Base-by-base conservation (phyloP, 2,113 vertebrate species). In the Onychostoma macrolepis region DNA sequence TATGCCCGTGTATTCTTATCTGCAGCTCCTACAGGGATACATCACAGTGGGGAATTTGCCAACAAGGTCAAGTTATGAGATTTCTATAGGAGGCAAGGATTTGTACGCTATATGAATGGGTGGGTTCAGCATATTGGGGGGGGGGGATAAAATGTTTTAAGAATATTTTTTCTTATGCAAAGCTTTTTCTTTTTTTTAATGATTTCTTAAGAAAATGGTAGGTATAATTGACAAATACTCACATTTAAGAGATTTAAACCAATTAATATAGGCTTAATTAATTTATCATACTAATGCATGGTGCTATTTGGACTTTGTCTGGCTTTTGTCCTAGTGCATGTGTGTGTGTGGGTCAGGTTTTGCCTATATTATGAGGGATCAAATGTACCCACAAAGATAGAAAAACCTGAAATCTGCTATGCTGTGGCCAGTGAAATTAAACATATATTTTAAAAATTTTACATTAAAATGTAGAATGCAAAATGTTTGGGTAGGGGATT, bases 1-100 rank as follows among this genome's bases (percentile, higher is more conserved):
- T 30, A 36, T 74, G 48, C 43, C 12, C 65, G 21, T 38, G 21
- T 38, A 9, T 41, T 84, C 21, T 28, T 26, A 56, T 58, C 83
- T 38, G 83, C 83, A 84, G 67, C 30, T 53, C 43, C 43, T 71
- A 43, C 36, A 69, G 63, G 33, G 21, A 50, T 28, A n/a, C 24
- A 69, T 19, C 17, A 36, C 43, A 71, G 13, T 58, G 67, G 56
- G n/a, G 82, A 38, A 56, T 56, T 41, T 84, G 30, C 67, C 82
- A 84, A 74, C 82, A 84, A 84, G 82, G 82, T 84, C 82, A 84
- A 84, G 48, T 84, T 84, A 26, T 84, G 15, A 67, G 17, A 72
- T 84, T 19, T 84, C 26, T n/a, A 56, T 38, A 38, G 24, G 24
- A 41, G 48, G 28, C 58, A 65, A 24, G 38, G 81, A 58, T 58